Evolutionary conservation across 1,140 invertebrate genomes (phyloP), one percentile per base, ranked within the genome.

Genomic region (Helicoverpa armigera): DNA sequence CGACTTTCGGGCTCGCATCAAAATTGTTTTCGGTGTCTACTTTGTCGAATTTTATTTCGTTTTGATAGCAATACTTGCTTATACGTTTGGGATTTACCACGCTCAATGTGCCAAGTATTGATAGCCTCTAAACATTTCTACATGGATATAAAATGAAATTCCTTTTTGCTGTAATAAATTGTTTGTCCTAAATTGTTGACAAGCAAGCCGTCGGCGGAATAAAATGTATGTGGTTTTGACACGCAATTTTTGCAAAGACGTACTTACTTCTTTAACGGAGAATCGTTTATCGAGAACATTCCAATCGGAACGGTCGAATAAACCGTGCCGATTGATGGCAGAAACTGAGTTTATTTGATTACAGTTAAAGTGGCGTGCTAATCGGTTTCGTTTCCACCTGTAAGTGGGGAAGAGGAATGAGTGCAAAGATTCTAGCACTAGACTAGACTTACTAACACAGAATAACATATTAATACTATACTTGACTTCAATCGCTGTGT

Each of bases 31-130:
- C 23, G 61, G 61, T 69, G 14, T 7, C 5, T 29, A 56, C 56
- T 61, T 18, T 60, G 56, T 75, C 58, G n/a, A 67, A 78, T 54
- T 78, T 67, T 61, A 76, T 63, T 51, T 29, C 16, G 16, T 78
- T 78, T 78, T 78, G 43, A 83, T 80, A 83, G 82, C 56, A 50
- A 75, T 60, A 61, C 73, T 23, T 23, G 23, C 23, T 35, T 35
- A 35, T 35, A 29, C 51, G 58, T 23, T 61, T 18, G n/a, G 43
- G 43, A 50, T 75, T 75, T 31, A n/a, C 14, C 11, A 73, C 29
- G 69, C 16, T 70, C 50, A 29, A 70, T 70, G 18, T 70, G 67
- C 67, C 48, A 23, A 53, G 43, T 18, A 70, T 14, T 51, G 5
- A 29, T 70, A 9, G 18, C 60, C 5, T 43, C 16, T 60, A 14